These are phyloP conservation scores for Drosophila ironensis DNA, from an alignment of 1,140 invertebrate species.

Conservation along the genomic window DNA sequence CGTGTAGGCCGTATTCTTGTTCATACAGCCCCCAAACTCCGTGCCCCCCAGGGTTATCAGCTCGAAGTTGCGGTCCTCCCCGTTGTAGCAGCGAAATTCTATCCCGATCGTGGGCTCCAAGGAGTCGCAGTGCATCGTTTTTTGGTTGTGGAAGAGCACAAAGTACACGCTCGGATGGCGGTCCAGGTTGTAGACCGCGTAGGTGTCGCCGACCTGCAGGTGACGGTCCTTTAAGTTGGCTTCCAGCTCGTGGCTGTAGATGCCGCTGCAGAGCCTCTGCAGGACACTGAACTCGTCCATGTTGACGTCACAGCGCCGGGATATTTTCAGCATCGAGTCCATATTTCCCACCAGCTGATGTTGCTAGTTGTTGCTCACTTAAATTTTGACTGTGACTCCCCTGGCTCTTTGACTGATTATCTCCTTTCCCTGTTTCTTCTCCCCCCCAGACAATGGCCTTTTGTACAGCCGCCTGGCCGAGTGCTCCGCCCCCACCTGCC, in stretches of 20 bases:
- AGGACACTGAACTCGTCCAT: neutral
- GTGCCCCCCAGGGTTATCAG: neutral
- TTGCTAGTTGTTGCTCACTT: no score
- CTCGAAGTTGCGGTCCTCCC: neutral
- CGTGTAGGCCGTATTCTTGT: no score
- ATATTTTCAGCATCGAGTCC: no score
- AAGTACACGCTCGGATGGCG: constrained; percentile 1
- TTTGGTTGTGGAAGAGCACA: constrained; percentile 1
- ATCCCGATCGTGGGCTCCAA: constrained; percentile 3
- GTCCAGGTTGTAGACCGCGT: constrained; percentile 6
- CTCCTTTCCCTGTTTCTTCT: neutral
- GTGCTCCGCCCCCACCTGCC: constrained; percentile 83
- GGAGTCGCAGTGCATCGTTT: neutral
- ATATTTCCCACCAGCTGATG: no score
- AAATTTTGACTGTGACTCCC: no score
- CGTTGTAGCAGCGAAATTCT: constrained; percentile 5
- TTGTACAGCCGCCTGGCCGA: constrained; percentile 83
- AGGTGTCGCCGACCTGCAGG: neutral
- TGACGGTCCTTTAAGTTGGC: neutral
- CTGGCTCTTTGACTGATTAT: no score
- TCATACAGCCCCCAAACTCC: no score
- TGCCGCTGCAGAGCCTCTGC: neutral
- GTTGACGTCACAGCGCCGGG: no score
- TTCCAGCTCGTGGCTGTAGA: neutral
- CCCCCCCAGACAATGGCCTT: constrained; percentile 82